Evolutionary conservation across 2,888 invertebrate species (phyloP).

Genomic region (Drosophila longiperda): DNA sequence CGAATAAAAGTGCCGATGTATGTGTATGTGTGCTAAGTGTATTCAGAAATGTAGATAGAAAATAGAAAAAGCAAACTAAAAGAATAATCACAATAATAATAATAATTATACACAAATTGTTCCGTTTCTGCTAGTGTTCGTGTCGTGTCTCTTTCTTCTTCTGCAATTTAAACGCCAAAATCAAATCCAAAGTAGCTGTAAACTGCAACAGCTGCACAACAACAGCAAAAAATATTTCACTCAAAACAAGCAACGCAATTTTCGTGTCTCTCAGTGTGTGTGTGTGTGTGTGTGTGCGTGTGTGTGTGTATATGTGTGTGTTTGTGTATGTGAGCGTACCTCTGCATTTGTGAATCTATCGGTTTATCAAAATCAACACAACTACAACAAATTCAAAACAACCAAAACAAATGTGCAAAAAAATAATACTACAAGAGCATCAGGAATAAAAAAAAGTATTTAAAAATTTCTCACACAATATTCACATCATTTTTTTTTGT

Average conservation of each 20-base stretch:
- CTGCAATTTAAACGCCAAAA: conserved; percentile 27
- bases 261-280: conserved; percentile 11
- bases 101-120: conserved; percentile 20
- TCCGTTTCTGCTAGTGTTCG: conserved; percentile 18
- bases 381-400: conserved; percentile 31
- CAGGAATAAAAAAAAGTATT: conserved; percentile 10
- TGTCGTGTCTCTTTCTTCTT: conserved; percentile 12
- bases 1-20: conserved; percentile 44
- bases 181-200: conserved; percentile 42
- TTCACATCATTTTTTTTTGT: conserved; percentile 48
- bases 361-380: conserved; percentile 46
- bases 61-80: conserved; percentile 30
- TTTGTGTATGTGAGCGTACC: conserved; percentile 36
- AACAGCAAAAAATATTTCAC: conserved; percentile 35
- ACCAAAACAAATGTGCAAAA: conserved; percentile 65
- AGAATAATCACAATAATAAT: conserved; percentile 7
- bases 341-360: conserved; percentile 27
- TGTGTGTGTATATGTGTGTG: conserved; percentile 14
- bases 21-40: conserved; percentile 44
- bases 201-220: conserved; percentile 62
- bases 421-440: conserved; percentile 43
- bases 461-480: conserved; percentile 43
- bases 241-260: conserved; percentile 53
- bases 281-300: conserved; percentile 22
- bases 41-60: conserved; percentile 45